Evolutionary conservation across 2,113 vertebrate species (phyloP), one percentile per base, ranked within the genome.

Genomic region (Egretta garzetta): DNA sequence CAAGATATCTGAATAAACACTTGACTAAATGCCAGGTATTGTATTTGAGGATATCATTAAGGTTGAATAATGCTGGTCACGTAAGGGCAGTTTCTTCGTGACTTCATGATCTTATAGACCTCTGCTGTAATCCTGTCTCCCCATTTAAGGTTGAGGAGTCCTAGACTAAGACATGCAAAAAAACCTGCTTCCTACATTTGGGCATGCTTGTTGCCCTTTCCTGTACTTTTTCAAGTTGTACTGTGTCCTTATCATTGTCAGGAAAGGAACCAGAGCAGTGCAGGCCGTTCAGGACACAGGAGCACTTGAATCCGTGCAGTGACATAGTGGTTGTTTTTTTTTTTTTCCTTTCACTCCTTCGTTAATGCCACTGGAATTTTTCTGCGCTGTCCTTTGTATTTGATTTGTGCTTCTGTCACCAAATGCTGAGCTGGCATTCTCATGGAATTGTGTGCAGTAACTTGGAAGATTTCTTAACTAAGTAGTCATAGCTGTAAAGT

Each of bases 201-300:
- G 32, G 2, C 0, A 0, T 24, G 21, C 21, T 3, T 8, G 26
- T 27, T 73, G 55, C 45, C 53, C 55, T 80, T 64, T 14, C 6
- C 45, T 19, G 12, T 7, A 0, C 10, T 30, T 12, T 6, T 20
- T 6, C 1, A 2, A 21, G 1, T 33, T 14, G 12, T 41, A 3
- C 30, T 11, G 0, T 21, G 4, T 39, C 23, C 55, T 64, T 16
- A 1, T 21, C 26, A 32, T 5, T 4, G 37, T 27, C 32, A 23
- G 37, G 73, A 21, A 8, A 16, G 73, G 64, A 52, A 9, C 15
- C 45, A 22, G 45, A 24, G 71, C 80, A 14, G 39, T 3, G 63
- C 37, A 47, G 71, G 13, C 26, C 0, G 1, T 14, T 47, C 10
- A 6, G 93, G 47, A 5, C 14, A 20, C 0, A 5, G 58, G 28